Conservation (phyloP, 2,113 vertebrate genomes). For the Blennius ocellaris region DNA sequence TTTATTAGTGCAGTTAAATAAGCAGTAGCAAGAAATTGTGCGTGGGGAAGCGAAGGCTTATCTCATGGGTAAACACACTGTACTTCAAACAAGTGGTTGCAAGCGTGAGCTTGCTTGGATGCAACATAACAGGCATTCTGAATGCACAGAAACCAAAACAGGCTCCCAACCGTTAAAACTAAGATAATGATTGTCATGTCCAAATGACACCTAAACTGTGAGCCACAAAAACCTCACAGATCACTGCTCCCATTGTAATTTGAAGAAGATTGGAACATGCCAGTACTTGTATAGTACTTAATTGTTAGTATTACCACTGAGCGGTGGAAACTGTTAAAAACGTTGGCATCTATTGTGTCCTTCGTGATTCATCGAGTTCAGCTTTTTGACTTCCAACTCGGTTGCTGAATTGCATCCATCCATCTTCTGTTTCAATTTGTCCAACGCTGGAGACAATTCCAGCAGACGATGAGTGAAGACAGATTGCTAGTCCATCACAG, state of each 20-base stretch:
- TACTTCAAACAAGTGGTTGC: not conserved
- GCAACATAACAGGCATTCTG: not conserved
- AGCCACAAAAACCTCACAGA: not conserved
- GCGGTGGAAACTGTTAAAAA: conserved; percentile 16
- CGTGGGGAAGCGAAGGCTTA: not conserved
- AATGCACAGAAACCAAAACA: not conserved
- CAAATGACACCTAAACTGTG: not conserved
- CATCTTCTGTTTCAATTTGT: no score
- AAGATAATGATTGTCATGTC: conserved; percentile 1
- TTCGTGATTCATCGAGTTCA: conserved; percentile 15
- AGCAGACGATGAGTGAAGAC: no score
- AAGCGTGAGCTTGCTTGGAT: not conserved
- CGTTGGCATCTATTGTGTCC: not conserved
- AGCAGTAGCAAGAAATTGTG: not conserved
- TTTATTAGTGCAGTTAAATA: not conserved
- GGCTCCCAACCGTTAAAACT: not conserved
- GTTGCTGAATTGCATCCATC: not conserved
- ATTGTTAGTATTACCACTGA: not conserved
- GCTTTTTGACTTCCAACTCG: not conserved
- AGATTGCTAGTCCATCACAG: no score
- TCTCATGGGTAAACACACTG: not conserved
- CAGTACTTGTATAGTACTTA: conserved; percentile 7
- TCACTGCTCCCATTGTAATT: conserved; percentile 9
- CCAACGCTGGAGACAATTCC: no score
- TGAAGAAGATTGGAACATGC: conserved; percentile 21